Evolutionary conservation across 1,140 invertebrate genomes (phyloP).

Genomic region (Drosophila sulfurigaster): DNA sequence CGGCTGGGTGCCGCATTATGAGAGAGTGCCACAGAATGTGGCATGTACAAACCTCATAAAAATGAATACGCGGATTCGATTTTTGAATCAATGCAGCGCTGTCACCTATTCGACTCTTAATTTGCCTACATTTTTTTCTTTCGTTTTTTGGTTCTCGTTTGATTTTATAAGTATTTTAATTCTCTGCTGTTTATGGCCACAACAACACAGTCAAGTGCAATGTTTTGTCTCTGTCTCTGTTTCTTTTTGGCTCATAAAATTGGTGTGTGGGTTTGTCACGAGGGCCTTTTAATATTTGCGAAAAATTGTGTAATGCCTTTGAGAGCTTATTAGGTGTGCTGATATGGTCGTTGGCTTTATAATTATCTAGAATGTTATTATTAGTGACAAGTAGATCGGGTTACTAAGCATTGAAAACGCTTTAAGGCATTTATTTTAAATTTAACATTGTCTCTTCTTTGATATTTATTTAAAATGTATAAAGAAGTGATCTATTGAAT

Average conservation of each 20-base stretch:
- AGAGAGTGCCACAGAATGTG: constrained; percentile 43
- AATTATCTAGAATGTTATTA: background rate
- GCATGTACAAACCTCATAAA: constrained; percentile 14
- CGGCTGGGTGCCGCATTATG: constrained; percentile 28
- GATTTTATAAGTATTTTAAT: constrained; percentile 7
- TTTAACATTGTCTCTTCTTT: too few species aligned
- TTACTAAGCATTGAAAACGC: background rate
- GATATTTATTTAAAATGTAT: too few species aligned
- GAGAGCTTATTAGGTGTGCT: background rate
- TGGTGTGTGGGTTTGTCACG: background rate
- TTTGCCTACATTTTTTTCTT: background rate
- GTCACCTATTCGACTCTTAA: constrained; percentile 17
- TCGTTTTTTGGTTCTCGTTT: background rate
- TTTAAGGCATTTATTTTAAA: too few species aligned
- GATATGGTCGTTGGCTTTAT: background rate
- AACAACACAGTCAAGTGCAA: constrained; percentile 9
- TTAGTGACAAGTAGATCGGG: background rate
- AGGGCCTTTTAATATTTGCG: background rate
- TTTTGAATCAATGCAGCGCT: constrained; percentile 22
- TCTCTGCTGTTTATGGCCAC: background rate
- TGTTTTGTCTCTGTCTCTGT: background rate
- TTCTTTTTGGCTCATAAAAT: background rate
- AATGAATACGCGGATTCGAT: constrained; percentile 31
- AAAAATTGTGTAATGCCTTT: background rate
- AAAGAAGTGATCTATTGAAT: too few species aligned